phyloP scores from a whole-genome alignment of 2,797 vertebrate genomes.

The Acrossocheilus fasciatus region DNA sequence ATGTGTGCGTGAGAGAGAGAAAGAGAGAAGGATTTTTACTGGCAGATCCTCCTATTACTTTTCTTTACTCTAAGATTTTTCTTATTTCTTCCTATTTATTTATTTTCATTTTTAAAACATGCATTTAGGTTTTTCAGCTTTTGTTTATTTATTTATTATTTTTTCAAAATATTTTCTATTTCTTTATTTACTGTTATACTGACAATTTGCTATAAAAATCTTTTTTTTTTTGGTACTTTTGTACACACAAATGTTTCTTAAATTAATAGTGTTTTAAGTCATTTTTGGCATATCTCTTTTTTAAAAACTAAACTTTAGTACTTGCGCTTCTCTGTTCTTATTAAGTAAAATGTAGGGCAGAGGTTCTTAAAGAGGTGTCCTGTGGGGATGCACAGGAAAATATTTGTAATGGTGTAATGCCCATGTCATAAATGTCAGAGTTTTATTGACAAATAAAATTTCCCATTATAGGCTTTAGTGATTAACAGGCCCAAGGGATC shows the following conservation, averaged over 20 bases:
- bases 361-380: background rate
- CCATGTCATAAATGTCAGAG: slow-evolving; percentile 17
- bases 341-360: background rate
- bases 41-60: background rate
- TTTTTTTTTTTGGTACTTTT: background rate
- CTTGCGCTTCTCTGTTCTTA: background rate
- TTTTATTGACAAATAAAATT: slow-evolving; percentile 17
- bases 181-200: background rate
- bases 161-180: no score
- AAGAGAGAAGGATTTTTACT: background rate
- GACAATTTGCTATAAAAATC: background rate
- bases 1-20: background rate
- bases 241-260: background rate
- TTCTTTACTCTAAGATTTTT: background rate
- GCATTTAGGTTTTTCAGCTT: no score
- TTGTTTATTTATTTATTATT: no score
- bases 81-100: background rate
- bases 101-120: no score
- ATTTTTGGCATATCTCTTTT: background rate
- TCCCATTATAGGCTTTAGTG: slow-evolving; percentile 10
- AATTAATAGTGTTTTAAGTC: background rate
- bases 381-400: background rate
- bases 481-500: slow-evolving; percentile 4
- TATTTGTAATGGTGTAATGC: background rate
- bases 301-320: background rate